Evolutionary conservation across 35 echinoderm and acorn worm genomes (phyloP), one percentile per base, ranked within the genome.

Genomic region (Diadema setosum): DNA sequence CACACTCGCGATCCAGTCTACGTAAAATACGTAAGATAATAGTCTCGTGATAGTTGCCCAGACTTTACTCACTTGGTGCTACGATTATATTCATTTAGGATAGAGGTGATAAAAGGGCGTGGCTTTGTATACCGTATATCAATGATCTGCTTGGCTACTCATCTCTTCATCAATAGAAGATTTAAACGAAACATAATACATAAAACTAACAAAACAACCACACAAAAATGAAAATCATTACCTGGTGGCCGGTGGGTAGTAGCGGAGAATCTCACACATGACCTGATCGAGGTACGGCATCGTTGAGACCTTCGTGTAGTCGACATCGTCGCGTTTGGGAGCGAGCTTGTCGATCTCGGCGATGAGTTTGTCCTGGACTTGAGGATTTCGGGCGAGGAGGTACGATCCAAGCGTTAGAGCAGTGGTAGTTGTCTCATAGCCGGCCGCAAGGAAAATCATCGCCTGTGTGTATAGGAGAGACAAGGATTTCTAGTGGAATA

Each of bases 261-360:
- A 35, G 24, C 93, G 48, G 5, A 95, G 56, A 32, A 84, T 40
- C 60, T 95, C 93, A 8, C 34, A 91, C 14, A 95, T 48, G 8
- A 91, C 57, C 46, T 42, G 41, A 36, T 95, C 93, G 17, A 95
- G 64, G 39, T 95, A 95, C 23, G 85, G 81, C 93, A 95, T 95
- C 55, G 87, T 87, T 18, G 31, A 58, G 1, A 95, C 29, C 0
- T 18, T 48, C 25, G 90, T 80, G 34, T 95, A 95, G 45, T 83
- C 52, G 26, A 91, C 37, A 16, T 63, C 42, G 55, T 86, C 84
- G 4, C 60, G 60, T 35, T 40, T 76, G 20, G 83, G 82, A 20
- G 59, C 74, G 14, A 83, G 17, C 8, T 95, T 21, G 20, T 95
- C 89, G 43, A 95, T 75, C 65, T 95, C 93, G 8, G 59, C 84